Evolutionary conservation across 2,113 vertebrate species (phyloP).

Genomic region (Aphelocoma coerulescens): DNA sequence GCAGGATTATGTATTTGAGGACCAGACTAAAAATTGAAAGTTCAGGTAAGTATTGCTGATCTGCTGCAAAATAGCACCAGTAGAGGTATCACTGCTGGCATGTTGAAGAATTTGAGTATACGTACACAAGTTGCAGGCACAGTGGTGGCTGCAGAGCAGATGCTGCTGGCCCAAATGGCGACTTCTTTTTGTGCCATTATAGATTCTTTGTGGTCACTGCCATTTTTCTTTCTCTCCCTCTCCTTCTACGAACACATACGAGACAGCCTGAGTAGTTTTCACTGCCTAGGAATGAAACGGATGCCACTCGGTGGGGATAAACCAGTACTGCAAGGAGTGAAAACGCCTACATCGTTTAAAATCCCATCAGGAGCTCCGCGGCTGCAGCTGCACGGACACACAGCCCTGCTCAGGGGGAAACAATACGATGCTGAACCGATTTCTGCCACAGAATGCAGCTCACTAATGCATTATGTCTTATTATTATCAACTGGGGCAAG

Average conservation of each 20-base stretch:
- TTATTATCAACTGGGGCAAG: not conserved
- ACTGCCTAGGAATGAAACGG: not conserved
- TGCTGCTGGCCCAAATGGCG: not conserved
- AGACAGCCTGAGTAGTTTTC: not conserved
- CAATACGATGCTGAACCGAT: not conserved
- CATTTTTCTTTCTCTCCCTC: not conserved
- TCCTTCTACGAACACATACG: not conserved
- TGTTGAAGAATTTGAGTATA: not conserved
- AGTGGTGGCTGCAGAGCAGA: not conserved
- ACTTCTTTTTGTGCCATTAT: not conserved
- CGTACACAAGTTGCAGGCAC: not conserved
- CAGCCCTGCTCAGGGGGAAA: not conserved
- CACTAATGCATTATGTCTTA: not conserved
- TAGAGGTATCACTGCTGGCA: not conserved
- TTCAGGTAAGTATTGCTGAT: not conserved
- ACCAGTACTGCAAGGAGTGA: slow-evolving; percentile 41
- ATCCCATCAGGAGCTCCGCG: not conserved
- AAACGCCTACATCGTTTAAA: rapidly evolving
- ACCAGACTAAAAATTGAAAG: not conserved
- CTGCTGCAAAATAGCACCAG: not conserved
- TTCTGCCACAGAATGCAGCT: not conserved
- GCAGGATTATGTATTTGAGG: not conserved
- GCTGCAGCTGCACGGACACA: not conserved
- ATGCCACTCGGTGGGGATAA: slow-evolving; percentile 53
- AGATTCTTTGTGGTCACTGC: not conserved